Evolutionary conservation across 1,140 invertebrate genomes (phyloP), one percentile per base, ranked within the genome.

Genomic region (Schlechtendalia chinensis): DNA sequence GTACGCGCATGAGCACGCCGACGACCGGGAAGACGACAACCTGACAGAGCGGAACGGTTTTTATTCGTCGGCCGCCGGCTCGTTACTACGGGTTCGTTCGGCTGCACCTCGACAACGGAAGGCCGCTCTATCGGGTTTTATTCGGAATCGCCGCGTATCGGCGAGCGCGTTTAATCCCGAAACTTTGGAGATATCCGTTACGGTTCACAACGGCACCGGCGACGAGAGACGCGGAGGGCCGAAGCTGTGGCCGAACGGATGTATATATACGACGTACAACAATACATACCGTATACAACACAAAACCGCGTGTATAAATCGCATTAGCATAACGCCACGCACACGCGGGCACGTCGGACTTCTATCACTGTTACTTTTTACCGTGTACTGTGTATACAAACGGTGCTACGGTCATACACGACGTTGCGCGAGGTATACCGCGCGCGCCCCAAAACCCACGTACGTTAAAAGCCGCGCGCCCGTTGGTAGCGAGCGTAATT

Each of bases 291-390:
- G 32, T 14, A 65, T 39, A 69, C 10, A 47, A 16, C 24, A 45
- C 22, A 77, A 77, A 77, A n/a, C 74, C 56, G 14, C 10, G 56
- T 16, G 72, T 39, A 75, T 77, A 77, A 77, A 59, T 77, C 54
- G 32, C 47, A 77, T 77, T 77, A 77, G 12, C 74, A 77, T 61
- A 61, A 77, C 71, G 14, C 24, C 32, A 11, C 29, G 11, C n/a
- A 47, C 29, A 45, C 54, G 19, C 29, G 39, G 19, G 19, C 19
- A 8, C 8, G 19, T 19, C 1, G 1, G 8, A 3, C 16, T 54
- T 4, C 53, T 16, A 19, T 2, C 6, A 54, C 53, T 17, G 6
- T n/a, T 24, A 27, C 32, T 39, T 39, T 39, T 59, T 27, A 58
- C 17, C 0, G 1, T 58, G 22, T 58, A 6, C 5, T 22, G 8